phyloP scores from a whole-genome alignment of 2,113 vertebrate species.

The human (Homo sapiens) region GRCh38 chr7:89854501-89855000 shows the following conservation, averaged over 20 bases:
- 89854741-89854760: background rate
- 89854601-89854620: background rate
- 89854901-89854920: background rate
- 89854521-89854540: background rate
- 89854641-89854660: background rate
- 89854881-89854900: background rate
- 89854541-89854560: background rate
- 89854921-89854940: background rate
- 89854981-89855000: background rate
- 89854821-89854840: conserved; percentile 26
- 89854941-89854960: background rate
- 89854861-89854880: background rate
- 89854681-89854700: background rate
- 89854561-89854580: background rate
- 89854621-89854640: background rate
- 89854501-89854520: background rate
- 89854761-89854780: background rate
- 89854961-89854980: background rate
- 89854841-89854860: background rate
- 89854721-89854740: background rate
- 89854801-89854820: background rate
- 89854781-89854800: background rate
- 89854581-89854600: background rate
- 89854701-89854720: background rate
- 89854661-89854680: background rate